A percentile compares a stretch with the other conserved stretches of the same genome.
Conservation (phyloP, 2,113 vertebrate species). For the Oxygymnocypris stewartii region DNA sequence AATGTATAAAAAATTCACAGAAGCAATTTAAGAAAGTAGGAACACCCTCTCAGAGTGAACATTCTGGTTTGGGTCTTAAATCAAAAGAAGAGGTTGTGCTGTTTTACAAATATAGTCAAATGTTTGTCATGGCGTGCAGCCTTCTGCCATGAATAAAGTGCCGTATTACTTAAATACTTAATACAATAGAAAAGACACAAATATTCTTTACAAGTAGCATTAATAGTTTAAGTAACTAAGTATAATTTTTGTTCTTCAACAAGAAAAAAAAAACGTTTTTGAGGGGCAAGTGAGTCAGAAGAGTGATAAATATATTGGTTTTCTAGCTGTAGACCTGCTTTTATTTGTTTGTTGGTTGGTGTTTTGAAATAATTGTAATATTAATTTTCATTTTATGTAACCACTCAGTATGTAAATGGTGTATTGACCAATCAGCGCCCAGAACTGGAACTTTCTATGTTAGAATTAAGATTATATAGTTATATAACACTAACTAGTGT, state of each 20-base stretch:
- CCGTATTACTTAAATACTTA: too few relatives aligned
- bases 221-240: too few relatives aligned
- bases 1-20: background rate
- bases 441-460: background rate
- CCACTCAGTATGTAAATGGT: background rate
- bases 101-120: background rate
- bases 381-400: background rate
- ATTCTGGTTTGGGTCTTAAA: conserved; percentile 20
- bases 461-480: background rate
- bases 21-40: background rate
- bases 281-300: too few relatives aligned
- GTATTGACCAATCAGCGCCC: background rate
- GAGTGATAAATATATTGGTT: background rate
- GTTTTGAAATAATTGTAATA: background rate
- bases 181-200: too few relatives aligned
- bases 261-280: too few relatives aligned
- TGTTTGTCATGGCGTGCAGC: background rate
- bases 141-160: background rate
- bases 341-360: background rate
- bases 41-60: background rate
- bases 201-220: too few relatives aligned
- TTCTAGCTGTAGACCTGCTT: background rate
- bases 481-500: background rate
- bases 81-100: background rate
- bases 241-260: too few relatives aligned